Base-by-base conservation (phyloP, 2,888 invertebrate species). In the Ormia ochracea region DNA sequence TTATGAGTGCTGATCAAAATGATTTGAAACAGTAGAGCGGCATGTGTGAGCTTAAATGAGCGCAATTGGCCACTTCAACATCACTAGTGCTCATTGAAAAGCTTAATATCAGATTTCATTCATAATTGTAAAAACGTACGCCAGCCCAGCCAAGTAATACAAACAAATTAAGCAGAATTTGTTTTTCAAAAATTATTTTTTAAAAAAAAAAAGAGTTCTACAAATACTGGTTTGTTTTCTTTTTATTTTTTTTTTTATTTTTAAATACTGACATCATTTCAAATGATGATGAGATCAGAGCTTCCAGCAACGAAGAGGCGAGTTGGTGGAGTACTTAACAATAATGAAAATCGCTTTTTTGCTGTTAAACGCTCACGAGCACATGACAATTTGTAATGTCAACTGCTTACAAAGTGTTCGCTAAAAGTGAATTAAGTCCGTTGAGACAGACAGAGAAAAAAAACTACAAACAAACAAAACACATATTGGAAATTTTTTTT, bases 231-330 rank as follows among this genome's bases (percentile, higher is more conserved):
- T 61, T 72, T 59, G n/a, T n/a, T n/a, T n/a, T n/a, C n/a, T n/a
- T n/a, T n/a, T n/a, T n/a, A n/a, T n/a, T n/a, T n/a, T n/a, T n/a
- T n/a, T n/a, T 4, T n/a, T 56, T 48, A 19, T 56, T 74, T 19
- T 36, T 56, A 17, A 54, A 48, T 56, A 58, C 73, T 74, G 73
- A 74, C 73, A 74, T 74, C 73, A 74, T 56, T 43, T 28, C n/a
- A 26, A 33, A 26, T 43, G 33, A 31, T n/a, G 61, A 43, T 41
- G 73, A 56, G 54, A 65, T 54, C 54, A 63, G 17, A 26, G 33
- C 36, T 58, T 38, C 21, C 7, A 33, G 45, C 63, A 14, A n/a
- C 38, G n/a, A 23, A 31, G 14, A 12, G 7, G n/a, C 59, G 21
- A 36, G 43, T 28, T 5, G 12, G 6, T 6, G 17, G 23, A 61